Evolutionary conservation across 2,888 invertebrate species (phyloP).

Genomic region (Frankliniella intonsa): DNA sequence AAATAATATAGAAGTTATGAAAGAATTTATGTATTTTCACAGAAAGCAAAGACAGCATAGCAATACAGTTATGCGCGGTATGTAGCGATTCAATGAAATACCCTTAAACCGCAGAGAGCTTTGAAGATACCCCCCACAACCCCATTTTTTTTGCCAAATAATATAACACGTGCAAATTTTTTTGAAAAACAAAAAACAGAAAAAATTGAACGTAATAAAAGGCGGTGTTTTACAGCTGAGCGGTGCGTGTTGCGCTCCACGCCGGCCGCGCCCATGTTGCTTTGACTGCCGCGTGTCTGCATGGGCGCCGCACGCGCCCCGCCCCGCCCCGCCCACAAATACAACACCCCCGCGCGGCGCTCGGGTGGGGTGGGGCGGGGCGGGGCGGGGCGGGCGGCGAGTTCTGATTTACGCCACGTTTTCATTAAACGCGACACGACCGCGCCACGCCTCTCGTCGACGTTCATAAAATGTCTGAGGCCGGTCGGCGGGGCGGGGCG

Average conservation of each 20-base stretch:
- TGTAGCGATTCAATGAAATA: no score
- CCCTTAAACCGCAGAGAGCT: no score
- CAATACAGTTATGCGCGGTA: no score
- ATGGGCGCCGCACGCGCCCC: not conserved
- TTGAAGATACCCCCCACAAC: not conserved
- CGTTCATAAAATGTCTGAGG: not conserved
- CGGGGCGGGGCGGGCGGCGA: not conserved
- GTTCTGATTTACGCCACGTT: constrained; percentile 11
- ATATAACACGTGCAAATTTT: not conserved
- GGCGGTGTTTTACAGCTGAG: no score
- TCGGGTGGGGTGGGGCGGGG: not conserved
- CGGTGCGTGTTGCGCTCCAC: not conserved
- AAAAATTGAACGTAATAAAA: no score
- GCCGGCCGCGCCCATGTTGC: not conserved
- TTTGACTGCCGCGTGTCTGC: not conserved
- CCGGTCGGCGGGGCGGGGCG: not conserved
- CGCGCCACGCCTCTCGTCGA: not conserved
- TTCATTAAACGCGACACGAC: constrained; percentile 10
- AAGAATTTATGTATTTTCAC: no score
- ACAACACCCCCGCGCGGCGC: not conserved
- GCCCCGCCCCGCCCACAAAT: not conserved
- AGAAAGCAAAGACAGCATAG: no score
- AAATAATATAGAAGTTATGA: no score
- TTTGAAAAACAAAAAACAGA: no score
- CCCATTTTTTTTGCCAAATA: not conserved